These are phyloP conservation scores for Cavia porcellus DNA, from an alignment of 2,113 vertebrate species.

Conservation along the genomic window DNA sequence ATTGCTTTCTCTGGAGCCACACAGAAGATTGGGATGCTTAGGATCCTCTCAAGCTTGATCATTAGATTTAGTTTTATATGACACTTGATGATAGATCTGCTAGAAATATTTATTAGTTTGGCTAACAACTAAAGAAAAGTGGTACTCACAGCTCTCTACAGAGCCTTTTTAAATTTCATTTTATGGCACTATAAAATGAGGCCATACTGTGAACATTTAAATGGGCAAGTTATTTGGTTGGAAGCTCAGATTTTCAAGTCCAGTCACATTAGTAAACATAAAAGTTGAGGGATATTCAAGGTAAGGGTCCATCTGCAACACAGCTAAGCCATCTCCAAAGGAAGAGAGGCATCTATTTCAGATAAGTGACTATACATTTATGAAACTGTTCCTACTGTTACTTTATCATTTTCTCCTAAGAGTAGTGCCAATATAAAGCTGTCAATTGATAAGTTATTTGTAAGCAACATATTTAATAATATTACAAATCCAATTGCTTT, in stretches of 20 bases:
- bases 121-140: slow-evolving; percentile 78
- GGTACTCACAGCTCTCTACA: slow-evolving; percentile 75
- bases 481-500: slow-evolving; percentile 13
- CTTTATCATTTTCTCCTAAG: not conserved
- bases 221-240: slow-evolving; percentile 76
- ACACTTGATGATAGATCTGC: slow-evolving; percentile 72
- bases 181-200: slow-evolving; percentile 79
- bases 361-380: slow-evolving; percentile 12
- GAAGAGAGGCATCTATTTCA: slow-evolving; percentile 1
- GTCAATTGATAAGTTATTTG: slow-evolving; percentile 10
- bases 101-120: slow-evolving; percentile 79
- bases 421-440: not conserved
- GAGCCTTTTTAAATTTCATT: slow-evolving; percentile 76
- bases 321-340: slow-evolving; percentile 32
- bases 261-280: slow-evolving; percentile 35
- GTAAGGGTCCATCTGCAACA: slow-evolving; percentile 67
- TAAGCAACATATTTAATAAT: slow-evolving; percentile 46
- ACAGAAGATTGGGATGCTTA: slow-evolving; percentile 33
- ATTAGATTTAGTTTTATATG: slow-evolving; percentile 76
- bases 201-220: slow-evolving; percentile 69
- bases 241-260: slow-evolving; percentile 73
- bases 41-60: slow-evolving; percentile 66
- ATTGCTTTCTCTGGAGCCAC: slow-evolving; percentile 32
- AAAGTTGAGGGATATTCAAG: slow-evolving; percentile 48
- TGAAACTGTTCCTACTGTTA: not conserved